Conservation (phyloP, 2,888 invertebrate genomes). For the Ormyrus nitidulus region DNA sequence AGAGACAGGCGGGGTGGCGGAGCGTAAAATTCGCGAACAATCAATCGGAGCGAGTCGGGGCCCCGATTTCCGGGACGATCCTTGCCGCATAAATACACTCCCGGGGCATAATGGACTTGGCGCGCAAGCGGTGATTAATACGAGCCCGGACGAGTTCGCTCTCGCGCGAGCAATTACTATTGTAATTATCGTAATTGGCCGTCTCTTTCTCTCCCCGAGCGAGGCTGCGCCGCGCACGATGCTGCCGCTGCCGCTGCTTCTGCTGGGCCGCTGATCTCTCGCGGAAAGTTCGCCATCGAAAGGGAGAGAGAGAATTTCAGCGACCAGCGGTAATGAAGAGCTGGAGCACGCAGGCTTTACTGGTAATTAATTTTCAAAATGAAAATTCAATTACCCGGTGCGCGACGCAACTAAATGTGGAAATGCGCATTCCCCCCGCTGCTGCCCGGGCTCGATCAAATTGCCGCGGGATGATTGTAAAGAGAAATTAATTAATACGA, state of each 20-base stretch:
- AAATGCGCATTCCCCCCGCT: no score
- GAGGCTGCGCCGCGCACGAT: not conserved
- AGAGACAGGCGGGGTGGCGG: conserved; percentile 38
- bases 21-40: conserved; percentile 37
- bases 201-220: conserved; percentile 56
- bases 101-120: conserved; percentile 41
- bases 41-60: conserved; percentile 38
- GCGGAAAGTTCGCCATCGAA: no score
- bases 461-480: no score
- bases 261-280: not conserved
- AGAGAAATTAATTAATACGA: no score
- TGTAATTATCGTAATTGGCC: conserved; percentile 69
- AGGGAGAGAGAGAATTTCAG: no score
- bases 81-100: conserved; percentile 12
- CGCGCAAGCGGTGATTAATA: conserved; percentile 10
- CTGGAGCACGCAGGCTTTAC: no score
- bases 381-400: no score
- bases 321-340: no score
- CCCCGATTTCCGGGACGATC: conserved; percentile 29
- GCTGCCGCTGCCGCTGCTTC: not conserved
- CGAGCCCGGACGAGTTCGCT: conserved; percentile 10
- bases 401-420: no score
- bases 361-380: no score
- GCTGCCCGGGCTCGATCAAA: no score
- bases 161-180: conserved; percentile 61